Base-by-base conservation (phyloP, 1,140 invertebrate genomes). In the Hypothenemus hampei region DNA sequence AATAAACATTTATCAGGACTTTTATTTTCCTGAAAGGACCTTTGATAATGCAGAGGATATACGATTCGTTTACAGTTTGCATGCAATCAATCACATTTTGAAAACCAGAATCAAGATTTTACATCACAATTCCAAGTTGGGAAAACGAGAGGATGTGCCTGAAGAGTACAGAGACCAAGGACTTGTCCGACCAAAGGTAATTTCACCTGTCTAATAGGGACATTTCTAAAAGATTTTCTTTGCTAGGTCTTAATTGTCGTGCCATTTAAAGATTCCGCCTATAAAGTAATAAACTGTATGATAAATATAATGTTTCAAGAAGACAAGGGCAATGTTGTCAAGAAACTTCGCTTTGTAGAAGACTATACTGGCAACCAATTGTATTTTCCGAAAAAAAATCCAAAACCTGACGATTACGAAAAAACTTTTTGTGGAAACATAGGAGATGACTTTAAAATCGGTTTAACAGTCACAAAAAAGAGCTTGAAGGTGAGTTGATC, bases 391-490 rank as follows among this genome's bases (percentile, higher is more conserved):
- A 84, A 84, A 68, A 91, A 82, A 62, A 94, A 89, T 75, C 86
- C 84, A 26, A 91, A 89, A 71, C 91, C 93, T 1, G 83, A 87
- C 64, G 93, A 96, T 69, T 95, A 91, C 73, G 82, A 91, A 66
- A 70, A 81, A 54, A 82, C 82, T 0, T 95, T 97, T 72, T 73
- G 75, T 56, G 97, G 97, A 2, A 98, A 98, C 71, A 89, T 83
- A 22, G 91, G 97, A 69, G 97, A 99, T 69, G 89, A 89, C 59
- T 99, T 99, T 69, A 85, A 88, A 68, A 83, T 99, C 56, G 97
- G 97, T 99, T 54, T 81, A 13, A 31, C 13, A 31, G 13, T 13
- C 13, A 13, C 26, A 31, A 31, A 31, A 31, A 31, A 31, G 87
- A 10, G 46, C n/a, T n/a, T n/a, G n/a, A n/a, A n/a, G n/a, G n/a